phyloP scores from a whole-genome alignment of 2,113 vertebrate species.

The Thermophis baileyi region DNA sequence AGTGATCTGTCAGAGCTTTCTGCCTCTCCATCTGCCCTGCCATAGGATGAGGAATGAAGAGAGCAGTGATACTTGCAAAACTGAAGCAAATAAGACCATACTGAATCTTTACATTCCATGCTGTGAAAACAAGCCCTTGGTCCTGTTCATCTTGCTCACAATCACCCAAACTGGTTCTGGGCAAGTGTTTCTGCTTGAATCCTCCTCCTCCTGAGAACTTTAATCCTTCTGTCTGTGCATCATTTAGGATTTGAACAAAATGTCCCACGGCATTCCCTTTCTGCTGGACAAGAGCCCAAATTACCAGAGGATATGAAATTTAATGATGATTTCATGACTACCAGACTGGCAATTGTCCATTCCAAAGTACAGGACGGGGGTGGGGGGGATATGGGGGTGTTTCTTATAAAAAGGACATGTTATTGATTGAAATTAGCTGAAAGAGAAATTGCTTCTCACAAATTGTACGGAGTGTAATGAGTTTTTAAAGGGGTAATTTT shows the following conservation, averaged over 20 bases:
- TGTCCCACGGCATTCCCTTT: neutral
- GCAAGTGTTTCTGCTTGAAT: neutral
- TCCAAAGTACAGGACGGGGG: constrained; percentile 10
- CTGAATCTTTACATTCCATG: neutral
- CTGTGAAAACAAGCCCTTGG: neutral
- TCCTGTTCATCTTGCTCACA: neutral
- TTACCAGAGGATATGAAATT: neutral
- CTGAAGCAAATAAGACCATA: neutral
- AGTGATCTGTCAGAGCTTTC: neutral
- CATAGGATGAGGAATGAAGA: neutral
- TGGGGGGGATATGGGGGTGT: neutral
- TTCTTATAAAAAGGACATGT: constrained; percentile 5
- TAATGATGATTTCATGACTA: constrained; percentile 14
- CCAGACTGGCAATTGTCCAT: neutral
- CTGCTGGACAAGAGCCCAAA: neutral
- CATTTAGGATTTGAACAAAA: neutral
- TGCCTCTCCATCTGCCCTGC: neutral
- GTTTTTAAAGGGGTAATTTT: constrained; percentile 30
- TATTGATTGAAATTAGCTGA: constrained; percentile 17
- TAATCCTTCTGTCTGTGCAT: neutral
- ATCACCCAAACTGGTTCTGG: neutral
- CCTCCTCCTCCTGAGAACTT: neutral
- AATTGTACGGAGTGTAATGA: neutral
- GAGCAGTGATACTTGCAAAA: neutral
- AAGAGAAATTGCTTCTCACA: constrained; percentile 3